Evolutionary conservation across 2,888 invertebrate species (phyloP), one percentile per base, ranked within the genome.

Genomic region (Oconnorella tubifera): DNA sequence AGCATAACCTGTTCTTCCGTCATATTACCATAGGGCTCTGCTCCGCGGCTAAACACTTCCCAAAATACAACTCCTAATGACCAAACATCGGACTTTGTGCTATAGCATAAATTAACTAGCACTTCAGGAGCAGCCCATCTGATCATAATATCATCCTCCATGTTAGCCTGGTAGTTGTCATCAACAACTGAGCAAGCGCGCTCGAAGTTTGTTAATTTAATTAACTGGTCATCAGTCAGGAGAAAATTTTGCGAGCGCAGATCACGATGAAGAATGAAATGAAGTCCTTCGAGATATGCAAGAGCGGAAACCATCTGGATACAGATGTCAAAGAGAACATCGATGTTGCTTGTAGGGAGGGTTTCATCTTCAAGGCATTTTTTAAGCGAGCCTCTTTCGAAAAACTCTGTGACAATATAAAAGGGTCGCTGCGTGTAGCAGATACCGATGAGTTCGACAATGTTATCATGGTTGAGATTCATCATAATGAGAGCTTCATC

Each of bases 71-170:
- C 68, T 1, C 71, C 73, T 32, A 72, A 27, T 2, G 73, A 68
- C 73, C 73, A 73, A 27, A 73, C 68, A 50, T 73, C 73, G 3
- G 72, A 69, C 60, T 72, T 72, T 29, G 70, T 70, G 61, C 70
- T 70, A 65, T 73, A 73, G 4, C 19, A 28, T 1, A 68, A 71
- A 48, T 73, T 65, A 40, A 59, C n/a, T 2, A 71, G 69, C 23
- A 73, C 73, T 58, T 73, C 73, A 1, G 73, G 73, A 19, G 72
- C 64, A 6, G 73, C 69, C 73, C 73, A 73, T 27, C 70, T 67
- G 3, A 73, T 63, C 1, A 66, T 48, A 29, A 73, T 63, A 27
- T 59, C 69, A 51, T 73, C 73, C 14, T 29, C 51, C 25, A 53
- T 40, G 0, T 62, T 60, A 1, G 71, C 72, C 40, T 65, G 62